These are phyloP conservation scores for Drosophila merina DNA, from an alignment of 2,888 invertebrate species.

Conservation along the genomic window DNA sequence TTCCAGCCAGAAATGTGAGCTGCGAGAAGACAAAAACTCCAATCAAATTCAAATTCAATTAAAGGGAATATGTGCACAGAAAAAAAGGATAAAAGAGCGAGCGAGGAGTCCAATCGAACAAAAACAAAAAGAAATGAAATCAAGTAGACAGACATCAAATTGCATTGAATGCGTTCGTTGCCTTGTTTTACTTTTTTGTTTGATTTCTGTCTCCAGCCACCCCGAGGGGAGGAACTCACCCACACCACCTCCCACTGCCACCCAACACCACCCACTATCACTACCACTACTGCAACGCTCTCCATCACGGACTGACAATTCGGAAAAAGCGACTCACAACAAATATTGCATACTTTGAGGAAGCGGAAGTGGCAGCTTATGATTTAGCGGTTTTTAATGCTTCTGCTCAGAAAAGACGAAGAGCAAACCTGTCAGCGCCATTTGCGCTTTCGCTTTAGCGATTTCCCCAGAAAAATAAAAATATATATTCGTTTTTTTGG, in stretches of 20 bases:
- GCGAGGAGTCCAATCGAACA: conserved; percentile 12
- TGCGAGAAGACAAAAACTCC: conserved; percentile 44
- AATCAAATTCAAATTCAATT: conserved; percentile 75
- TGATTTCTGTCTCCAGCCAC: conserved; percentile 39
- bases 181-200: conserved; percentile 70
- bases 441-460: conserved; percentile 52
- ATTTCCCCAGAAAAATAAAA: conserved; percentile 29
- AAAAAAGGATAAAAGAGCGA: neutral
- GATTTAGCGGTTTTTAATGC: conserved; percentile 78
- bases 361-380: conserved; percentile 71
- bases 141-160: conserved; percentile 64
- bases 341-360: conserved; percentile 76
- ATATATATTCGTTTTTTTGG: conserved; percentile 27
- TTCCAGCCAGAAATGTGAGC: conserved; percentile 10
- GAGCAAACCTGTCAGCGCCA: conserved; percentile 63
- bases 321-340: conserved; percentile 64
- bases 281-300: neutral
- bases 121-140: conserved; percentile 17
- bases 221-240: too few relatives aligned
- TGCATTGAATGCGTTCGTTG: conserved; percentile 71
- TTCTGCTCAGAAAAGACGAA: conserved; percentile 30
- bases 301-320: conserved; percentile 48
- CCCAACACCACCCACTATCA: too few relatives aligned
- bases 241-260: too few relatives aligned
- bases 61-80: conserved; percentile 56